A percentile compares a stretch with the other conserved stretches of the same genome.
These are phyloP conservation scores for Eilema sororculum DNA, from an alignment of 2,888 invertebrate species.

Conservation along the genomic window DNA sequence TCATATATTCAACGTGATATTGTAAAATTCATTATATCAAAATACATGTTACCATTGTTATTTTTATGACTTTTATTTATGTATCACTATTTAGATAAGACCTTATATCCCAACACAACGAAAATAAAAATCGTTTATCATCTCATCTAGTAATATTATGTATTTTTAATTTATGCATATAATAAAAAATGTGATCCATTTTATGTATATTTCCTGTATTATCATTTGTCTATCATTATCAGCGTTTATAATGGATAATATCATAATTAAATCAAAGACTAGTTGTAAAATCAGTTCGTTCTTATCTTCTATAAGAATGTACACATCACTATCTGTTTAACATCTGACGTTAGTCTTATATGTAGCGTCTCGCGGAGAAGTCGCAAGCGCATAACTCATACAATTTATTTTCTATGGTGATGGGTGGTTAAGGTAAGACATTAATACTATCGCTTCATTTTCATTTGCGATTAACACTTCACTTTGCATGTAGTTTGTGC, in stretches of 20 bases:
- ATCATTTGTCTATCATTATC: not conserved
- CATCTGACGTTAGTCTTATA: constrained; percentile 58
- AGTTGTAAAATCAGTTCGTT: constrained; percentile 54
- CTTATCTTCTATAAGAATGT: constrained; percentile 53
- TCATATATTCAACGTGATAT: constrained; percentile 75
- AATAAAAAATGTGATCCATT: constrained; percentile 8
- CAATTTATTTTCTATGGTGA: constrained; percentile 71
- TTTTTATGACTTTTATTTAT: constrained; percentile 82
- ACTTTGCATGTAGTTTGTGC: constrained; percentile 23
- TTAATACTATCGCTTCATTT: constrained; percentile 65
- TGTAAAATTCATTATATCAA: constrained; percentile 82
- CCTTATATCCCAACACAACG: constrained; percentile 5
- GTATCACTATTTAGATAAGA: constrained; percentile 40
- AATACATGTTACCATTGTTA: constrained; percentile 85
- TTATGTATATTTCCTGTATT: constrained; percentile 18
- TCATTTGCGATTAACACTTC: constrained; percentile 58
- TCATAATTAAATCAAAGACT: constrained; percentile 38
- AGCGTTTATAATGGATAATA: constrained; percentile 12
- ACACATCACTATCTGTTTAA: constrained; percentile 44
- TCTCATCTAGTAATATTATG: constrained; percentile 23
- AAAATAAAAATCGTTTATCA: not conserved
- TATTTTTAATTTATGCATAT: constrained; percentile 10
- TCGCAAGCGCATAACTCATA: constrained; percentile 42
- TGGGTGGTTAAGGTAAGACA: constrained; percentile 80
- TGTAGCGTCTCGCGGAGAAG: constrained; percentile 45